Conservation (phyloP, 2,888 invertebrate species). For the Parnassius smintheus region DNA sequence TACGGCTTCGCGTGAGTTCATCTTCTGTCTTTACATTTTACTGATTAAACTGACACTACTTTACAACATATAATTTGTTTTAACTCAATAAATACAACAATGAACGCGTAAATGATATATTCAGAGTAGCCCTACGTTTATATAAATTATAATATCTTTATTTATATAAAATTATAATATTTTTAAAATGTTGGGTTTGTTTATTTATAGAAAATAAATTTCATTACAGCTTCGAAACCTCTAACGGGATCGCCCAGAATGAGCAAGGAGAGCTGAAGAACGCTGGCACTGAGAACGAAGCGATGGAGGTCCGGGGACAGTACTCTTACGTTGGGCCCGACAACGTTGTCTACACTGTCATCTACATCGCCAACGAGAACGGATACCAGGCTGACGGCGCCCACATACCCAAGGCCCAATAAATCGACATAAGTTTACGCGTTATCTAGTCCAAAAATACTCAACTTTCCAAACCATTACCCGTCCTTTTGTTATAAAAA, state of each 20-base stretch:
- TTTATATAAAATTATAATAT: too few relatives aligned
- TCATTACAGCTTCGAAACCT: slow-evolving; percentile 47
- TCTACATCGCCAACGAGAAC: slow-evolving; percentile 74
- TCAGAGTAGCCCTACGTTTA: too few relatives aligned
- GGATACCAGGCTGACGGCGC: slow-evolving; percentile 76
- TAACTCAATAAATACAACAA: too few relatives aligned
- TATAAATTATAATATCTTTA: too few relatives aligned
- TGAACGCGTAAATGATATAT: too few relatives aligned
- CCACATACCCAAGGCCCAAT: slow-evolving; percentile 51
- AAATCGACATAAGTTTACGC: slow-evolving; percentile 34
- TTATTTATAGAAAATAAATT: too few relatives aligned
- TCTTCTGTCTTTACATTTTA: not conserved
- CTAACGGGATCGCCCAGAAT: slow-evolving; percentile 45
- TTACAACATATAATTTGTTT: too few relatives aligned
- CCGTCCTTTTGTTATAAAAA: slow-evolving; percentile 45
- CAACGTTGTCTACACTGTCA: slow-evolving; percentile 67
- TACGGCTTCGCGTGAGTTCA: slow-evolving; percentile 54
- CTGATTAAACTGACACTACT: too few relatives aligned
- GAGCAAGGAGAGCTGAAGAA: slow-evolving; percentile 48
- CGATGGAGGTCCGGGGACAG: slow-evolving; percentile 49
- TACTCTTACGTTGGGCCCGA: slow-evolving; percentile 67
- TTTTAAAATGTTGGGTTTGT: too few relatives aligned
- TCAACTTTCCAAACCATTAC: slow-evolving; percentile 39
- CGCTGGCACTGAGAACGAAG: slow-evolving; percentile 54
- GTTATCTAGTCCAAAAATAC: slow-evolving; percentile 65